A percentile compares a stretch with the other conserved stretches of the same genome.
phyloP scores from a whole-genome alignment of 2,113 vertebrate genomes.

The Mastomys natalensis region DNA sequence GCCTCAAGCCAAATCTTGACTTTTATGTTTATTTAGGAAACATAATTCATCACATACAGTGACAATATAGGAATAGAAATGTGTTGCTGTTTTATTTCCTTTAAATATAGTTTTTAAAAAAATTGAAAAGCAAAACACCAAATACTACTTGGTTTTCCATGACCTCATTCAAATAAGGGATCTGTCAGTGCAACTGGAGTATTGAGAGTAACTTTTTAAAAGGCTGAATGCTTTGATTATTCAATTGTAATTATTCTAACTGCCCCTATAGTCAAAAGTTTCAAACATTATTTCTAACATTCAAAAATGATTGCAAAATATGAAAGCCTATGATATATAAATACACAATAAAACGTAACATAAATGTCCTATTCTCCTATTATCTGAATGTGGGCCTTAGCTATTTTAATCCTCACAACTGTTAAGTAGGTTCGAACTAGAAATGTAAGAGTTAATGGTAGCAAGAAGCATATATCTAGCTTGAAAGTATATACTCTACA shows the following conservation, averaged over 20 bases:
- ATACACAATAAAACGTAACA: constrained; percentile 4
- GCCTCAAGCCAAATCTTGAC: not conserved
- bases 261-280: constrained; percentile 12
- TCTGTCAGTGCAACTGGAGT: not conserved
- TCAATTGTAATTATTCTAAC: not conserved
- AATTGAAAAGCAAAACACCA: constrained; percentile 41
- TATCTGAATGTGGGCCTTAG: not conserved
- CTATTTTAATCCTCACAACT: constrained; percentile 3
- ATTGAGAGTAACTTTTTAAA: constrained; percentile 22
- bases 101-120: constrained; percentile 40
- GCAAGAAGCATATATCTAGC: not conserved
- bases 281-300: constrained; percentile 11
- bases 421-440: not conserved
- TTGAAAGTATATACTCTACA: not conserved
- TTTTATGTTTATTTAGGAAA: not conserved
- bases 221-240: not conserved
- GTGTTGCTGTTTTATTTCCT: not conserved
- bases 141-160: constrained; percentile 11
- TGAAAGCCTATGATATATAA: not conserved
- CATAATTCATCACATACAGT: not conserved
- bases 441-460: not conserved
- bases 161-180: constrained; percentile 14
- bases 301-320: constrained; percentile 39
- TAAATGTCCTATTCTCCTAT: constrained; percentile 35
- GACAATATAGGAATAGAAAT: not conserved